A percentile compares a stretch with the other conserved stretches of the same genome.
These are phyloP conservation scores for Neoascia interrupta DNA, from an alignment of 2,888 invertebrate species.

Conservation along the genomic window DNA sequence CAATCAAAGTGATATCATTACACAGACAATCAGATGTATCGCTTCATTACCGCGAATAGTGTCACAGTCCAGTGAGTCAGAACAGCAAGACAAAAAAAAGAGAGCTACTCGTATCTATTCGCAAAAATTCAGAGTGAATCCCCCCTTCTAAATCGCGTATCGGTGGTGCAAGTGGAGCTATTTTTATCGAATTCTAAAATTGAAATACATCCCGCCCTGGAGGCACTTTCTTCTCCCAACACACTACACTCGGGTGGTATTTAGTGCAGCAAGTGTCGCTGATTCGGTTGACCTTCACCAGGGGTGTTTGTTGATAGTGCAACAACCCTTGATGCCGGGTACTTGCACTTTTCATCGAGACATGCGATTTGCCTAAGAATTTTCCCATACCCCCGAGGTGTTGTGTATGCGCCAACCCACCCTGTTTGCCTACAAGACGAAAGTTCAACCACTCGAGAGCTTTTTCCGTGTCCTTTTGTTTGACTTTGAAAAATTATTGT, in stretches of 20 bases:
- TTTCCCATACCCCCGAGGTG: neutral
- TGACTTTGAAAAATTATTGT: conserved; percentile 70
- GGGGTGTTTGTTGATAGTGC: conserved; percentile 54
- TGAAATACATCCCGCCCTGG: conserved; percentile 34
- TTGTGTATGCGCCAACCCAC: conserved; percentile 3
- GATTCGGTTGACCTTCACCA: conserved; percentile 51
- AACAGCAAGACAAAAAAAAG: too few species aligned
- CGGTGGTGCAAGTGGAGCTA: conserved; percentile 19
- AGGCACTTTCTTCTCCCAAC: conserved; percentile 43
- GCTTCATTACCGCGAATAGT: neutral
- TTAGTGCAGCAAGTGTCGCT: conserved; percentile 15
- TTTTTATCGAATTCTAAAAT: conserved; percentile 55
- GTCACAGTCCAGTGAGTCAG: conserved; percentile 13
- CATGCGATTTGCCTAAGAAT: conserved; percentile 50
- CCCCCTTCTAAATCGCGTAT: conserved; percentile 17
- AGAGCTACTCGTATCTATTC: too few species aligned
- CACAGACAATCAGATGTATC: neutral
- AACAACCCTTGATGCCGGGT: conserved; percentile 61
- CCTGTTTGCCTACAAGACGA: neutral
- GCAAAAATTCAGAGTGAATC: conserved; percentile 13
- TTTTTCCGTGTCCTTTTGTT: conserved; percentile 57
- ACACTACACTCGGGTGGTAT: conserved; percentile 8
- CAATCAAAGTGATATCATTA: conserved; percentile 48
- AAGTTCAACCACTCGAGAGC: conserved; percentile 45
- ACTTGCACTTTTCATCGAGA: conserved; percentile 69